A percentile compares a stretch with the other conserved stretches of the same genome.
phyloP scores from a whole-genome alignment of 2,113 vertebrate genomes.

The Hippocampus zosterae region DNA sequence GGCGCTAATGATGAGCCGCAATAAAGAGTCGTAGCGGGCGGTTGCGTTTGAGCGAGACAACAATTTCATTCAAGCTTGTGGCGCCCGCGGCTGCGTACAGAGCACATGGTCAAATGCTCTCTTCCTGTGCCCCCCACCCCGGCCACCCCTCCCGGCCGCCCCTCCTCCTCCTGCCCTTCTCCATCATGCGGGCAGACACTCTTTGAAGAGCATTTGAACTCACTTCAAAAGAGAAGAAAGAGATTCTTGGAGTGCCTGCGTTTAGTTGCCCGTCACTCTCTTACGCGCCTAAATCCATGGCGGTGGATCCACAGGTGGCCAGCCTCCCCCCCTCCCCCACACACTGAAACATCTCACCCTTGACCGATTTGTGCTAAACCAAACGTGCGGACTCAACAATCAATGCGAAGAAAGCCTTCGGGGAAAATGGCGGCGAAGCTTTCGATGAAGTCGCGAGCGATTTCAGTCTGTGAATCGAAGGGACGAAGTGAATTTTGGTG shows the following conservation, averaged over 20 bases:
- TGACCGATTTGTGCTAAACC: not conserved
- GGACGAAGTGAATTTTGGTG: too few species aligned
- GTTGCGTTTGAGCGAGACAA: conserved; percentile 29
- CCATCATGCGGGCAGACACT: conserved; percentile 55
- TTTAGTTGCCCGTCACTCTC: conserved; percentile 63
- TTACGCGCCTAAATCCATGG: conserved; percentile 24
- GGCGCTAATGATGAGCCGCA: not conserved
- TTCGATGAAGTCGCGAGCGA: conserved; percentile 46
- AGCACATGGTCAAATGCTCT: conserved; percentile 44
- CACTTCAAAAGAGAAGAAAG: conserved; percentile 77
- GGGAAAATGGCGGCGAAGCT: conserved; percentile 34
- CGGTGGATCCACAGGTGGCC: conserved; percentile 14
- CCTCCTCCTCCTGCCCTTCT: conserved; percentile 12
- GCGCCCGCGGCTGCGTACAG: conserved; percentile 38
- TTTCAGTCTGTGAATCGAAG: conserved; percentile 49
- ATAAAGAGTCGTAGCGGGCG: not conserved
- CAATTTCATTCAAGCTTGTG: conserved; percentile 27
- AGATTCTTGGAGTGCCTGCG: conserved; percentile 70
- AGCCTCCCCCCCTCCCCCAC: not conserved
- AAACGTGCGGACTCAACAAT: conserved; percentile 44
- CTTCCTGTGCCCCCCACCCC: conserved; percentile 15
- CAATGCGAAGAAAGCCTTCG: conserved; percentile 48
- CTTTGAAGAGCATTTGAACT: conserved; percentile 78
- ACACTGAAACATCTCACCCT: not conserved
- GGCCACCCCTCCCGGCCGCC: not conserved